Percentiles rank a stretch among this genome's conserved stretches.
Conservation (phyloP, 2,888 invertebrate species). For the Dicycla oo region DNA sequence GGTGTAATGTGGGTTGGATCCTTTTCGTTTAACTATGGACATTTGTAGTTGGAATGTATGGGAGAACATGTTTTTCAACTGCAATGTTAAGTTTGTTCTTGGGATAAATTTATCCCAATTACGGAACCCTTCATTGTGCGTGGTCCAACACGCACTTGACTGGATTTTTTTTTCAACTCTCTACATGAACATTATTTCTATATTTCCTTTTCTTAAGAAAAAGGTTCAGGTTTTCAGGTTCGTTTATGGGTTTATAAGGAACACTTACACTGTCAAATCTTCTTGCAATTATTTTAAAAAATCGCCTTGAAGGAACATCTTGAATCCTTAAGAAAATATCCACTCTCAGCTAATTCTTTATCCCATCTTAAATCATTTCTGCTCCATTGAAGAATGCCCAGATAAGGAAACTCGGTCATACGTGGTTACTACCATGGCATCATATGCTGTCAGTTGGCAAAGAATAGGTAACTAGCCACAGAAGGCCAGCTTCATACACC, state of each 20-base stretch:
- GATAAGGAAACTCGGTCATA: slow-evolving; percentile 39
- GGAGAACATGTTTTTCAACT: no score
- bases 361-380: slow-evolving; percentile 37
- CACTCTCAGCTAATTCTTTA: slow-evolving; percentile 3
- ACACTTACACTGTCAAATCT: no score
- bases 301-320: neutral
- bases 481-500: neutral
- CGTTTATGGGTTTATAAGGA: no score
- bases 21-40: no score
- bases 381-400: slow-evolving; percentile 27
- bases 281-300: neutral
- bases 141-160: no score
- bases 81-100: no score
- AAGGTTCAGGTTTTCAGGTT: no score
- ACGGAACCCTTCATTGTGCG: no score
- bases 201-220: no score
- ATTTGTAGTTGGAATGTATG: no score
- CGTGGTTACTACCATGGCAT: slow-evolving; percentile 11
- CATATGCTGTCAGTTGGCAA: neutral
- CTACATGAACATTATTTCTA: neutral
- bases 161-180: neutral
- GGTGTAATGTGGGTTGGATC: no score
- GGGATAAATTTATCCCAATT: no score
- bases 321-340: neutral
- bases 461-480: neutral